These are phyloP conservation scores for Ganaspis sp. DNA, from an alignment of 1,140 invertebrate species.

Conservation along the genomic window DNA sequence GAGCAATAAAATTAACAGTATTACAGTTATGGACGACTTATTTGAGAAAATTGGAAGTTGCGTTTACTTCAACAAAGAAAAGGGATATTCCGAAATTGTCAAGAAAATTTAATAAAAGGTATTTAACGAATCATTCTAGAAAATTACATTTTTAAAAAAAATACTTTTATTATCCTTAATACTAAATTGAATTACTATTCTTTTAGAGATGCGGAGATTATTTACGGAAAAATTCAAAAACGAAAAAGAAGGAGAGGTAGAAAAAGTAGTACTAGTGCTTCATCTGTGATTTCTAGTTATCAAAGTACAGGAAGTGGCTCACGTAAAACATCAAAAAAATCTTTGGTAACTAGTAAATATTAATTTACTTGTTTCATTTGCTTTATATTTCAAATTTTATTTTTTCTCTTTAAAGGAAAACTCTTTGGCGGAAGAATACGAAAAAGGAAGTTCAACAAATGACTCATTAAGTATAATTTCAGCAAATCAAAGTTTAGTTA, in stretches of 20 bases:
- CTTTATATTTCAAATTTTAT: constrained; percentile 39
- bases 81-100: constrained; percentile 77
- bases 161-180: not conserved
- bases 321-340: constrained; percentile 57
- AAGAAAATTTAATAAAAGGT: constrained; percentile 74
- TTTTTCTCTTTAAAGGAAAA: not conserved
- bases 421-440: not conserved
- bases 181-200: constrained; percentile 40
- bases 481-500: constrained; percentile 67
- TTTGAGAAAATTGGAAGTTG: constrained; percentile 78
- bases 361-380: not conserved
- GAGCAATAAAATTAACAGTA: constrained; percentile 77
- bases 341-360: constrained; percentile 56
- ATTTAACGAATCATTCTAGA: constrained; percentile 43
- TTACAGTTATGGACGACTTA: constrained; percentile 82
- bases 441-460: constrained; percentile 60
- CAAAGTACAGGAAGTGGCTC: constrained; percentile 50
- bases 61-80: constrained; percentile 75
- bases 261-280: constrained; percentile 46
- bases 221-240: constrained; percentile 72
- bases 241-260: constrained; percentile 56
- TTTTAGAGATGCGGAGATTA: constrained; percentile 76
- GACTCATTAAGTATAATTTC: constrained; percentile 54
- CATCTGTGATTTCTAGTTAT: constrained; percentile 52
- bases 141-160: not conserved